Evolutionary conservation across 2,797 vertebrate genomes (phyloP).

Genomic region (Takifugu ocellatus): DNA sequence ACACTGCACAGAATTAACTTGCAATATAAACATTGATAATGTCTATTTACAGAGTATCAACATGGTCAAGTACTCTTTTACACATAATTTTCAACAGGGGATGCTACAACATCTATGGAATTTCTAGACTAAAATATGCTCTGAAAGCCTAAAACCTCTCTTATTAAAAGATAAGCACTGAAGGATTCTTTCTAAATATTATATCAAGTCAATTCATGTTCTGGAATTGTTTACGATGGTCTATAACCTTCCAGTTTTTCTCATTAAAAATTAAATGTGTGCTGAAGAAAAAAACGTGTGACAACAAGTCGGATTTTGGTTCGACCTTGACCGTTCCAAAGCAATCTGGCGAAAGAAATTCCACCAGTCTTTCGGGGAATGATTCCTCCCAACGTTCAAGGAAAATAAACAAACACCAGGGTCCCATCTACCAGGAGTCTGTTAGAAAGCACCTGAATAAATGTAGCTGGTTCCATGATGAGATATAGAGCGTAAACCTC

Average conservation of each 20-base stretch:
- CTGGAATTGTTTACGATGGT: background rate
- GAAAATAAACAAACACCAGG: conserved; percentile 14
- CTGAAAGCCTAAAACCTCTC: conserved; percentile 51
- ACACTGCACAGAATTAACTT: conserved; percentile 68
- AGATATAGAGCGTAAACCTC: conserved; percentile 20
- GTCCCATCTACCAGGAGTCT: conserved; percentile 34
- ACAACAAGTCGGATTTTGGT: conserved; percentile 1
- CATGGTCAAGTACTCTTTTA: conserved; percentile 62
- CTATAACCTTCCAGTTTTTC: conserved; percentile 20
- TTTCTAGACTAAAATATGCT: conserved; percentile 67
- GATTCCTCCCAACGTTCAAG: conserved; percentile 17
- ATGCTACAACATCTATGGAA: conserved; percentile 76
- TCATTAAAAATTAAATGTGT: conserved; percentile 26
- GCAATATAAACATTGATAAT: conserved; percentile 73
- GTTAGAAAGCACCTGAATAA: conserved; percentile 35
- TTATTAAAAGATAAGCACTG: conserved; percentile 42
- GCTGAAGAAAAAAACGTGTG: conserved; percentile 4
- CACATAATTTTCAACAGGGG: conserved; percentile 62
- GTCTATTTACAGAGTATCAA: conserved; percentile 76
- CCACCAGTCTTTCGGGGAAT: conserved; percentile 20
- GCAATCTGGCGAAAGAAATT: conserved; percentile 32
- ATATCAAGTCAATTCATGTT: conserved; percentile 3
- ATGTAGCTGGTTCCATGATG: conserved; percentile 46
- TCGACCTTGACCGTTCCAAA: conserved; percentile 17
- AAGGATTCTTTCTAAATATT: conserved; percentile 44